These are phyloP conservation scores for Indicator indicator DNA, from an alignment of 2,113 vertebrate species.

Conservation along the genomic window DNA sequence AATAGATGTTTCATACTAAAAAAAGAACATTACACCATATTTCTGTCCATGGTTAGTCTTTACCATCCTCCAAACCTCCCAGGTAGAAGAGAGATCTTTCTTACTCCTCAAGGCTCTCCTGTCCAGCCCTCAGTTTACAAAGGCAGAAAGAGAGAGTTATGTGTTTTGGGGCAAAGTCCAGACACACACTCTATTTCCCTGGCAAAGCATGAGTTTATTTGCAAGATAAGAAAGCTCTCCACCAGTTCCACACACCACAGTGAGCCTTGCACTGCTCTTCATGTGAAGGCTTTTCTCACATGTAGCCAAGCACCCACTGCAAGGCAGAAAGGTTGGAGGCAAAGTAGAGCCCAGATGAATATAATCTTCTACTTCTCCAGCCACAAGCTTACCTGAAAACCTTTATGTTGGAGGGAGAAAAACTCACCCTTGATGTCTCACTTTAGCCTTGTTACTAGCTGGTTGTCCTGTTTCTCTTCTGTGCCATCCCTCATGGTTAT, in stretches of 20 bases:
- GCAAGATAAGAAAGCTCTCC: neutral
- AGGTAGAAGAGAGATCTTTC: neutral
- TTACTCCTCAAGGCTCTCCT: neutral
- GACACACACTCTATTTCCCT: neutral
- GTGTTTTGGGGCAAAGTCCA: neutral
- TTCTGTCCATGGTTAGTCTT: neutral
- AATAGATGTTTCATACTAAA: neutral
- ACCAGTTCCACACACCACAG: accelerated
- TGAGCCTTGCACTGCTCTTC: neutral
- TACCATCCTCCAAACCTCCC: neutral
- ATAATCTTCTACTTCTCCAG: neutral
- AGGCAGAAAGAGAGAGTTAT: neutral
- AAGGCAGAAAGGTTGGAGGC: neutral
- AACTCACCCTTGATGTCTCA: neutral
- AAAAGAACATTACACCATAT: neutral
- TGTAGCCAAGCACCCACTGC: neutral
- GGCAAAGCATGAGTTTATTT: neutral
- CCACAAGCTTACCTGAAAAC: neutral
- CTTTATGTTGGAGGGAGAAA: neutral
- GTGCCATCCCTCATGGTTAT: neutral
- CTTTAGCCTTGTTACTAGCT: neutral
- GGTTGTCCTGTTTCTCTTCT: neutral
- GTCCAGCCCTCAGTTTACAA: neutral
- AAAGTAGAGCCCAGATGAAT: neutral
- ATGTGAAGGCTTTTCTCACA: accelerated